These are phyloP conservation scores for Scaptomyza tumidula DNA, from an alignment of 2,888 invertebrate species.

Conservation along the genomic window DNA sequence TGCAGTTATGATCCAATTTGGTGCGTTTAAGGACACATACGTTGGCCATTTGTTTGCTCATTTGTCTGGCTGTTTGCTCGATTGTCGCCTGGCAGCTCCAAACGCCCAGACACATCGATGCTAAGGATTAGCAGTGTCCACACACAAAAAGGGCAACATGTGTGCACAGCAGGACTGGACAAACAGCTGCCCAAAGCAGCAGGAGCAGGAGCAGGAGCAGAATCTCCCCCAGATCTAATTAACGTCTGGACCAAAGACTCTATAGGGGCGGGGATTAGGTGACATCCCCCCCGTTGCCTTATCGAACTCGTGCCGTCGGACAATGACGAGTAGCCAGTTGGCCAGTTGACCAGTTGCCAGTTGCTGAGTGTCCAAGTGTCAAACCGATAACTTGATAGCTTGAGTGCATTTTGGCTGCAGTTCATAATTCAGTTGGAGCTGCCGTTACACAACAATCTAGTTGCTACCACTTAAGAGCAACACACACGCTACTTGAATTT, in stretches of 20 bases:
- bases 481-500: slow-evolving; percentile 73
- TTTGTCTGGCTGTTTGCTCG: slow-evolving; percentile 73
- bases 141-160: slow-evolving; percentile 69
- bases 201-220: neutral
- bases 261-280: slow-evolving; percentile 18
- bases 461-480: slow-evolving; percentile 2
- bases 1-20: slow-evolving; percentile 79
- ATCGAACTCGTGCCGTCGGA: slow-evolving; percentile 62
- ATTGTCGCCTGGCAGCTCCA: slow-evolving; percentile 65
- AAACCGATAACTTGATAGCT: slow-evolving; percentile 41
- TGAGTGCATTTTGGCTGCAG: slow-evolving; percentile 50
- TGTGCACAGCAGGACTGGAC: slow-evolving; percentile 67
- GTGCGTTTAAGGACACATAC: slow-evolving; percentile 72
- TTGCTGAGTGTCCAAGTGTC: slow-evolving; percentile 50
- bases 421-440: slow-evolving; percentile 57
- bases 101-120: slow-evolving; percentile 62
- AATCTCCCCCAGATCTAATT: slow-evolving; percentile 52
- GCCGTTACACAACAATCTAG: slow-evolving; percentile 25
- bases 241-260: slow-evolving; percentile 47
- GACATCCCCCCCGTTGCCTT: slow-evolving; percentile 16
- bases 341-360: slow-evolving; percentile 21
- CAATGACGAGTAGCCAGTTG: slow-evolving; percentile 67
- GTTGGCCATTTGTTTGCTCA: slow-evolving; percentile 74
- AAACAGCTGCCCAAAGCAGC: slow-evolving; percentile 57
- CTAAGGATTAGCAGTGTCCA: slow-evolving; percentile 69